A percentile compares a stretch with the other conserved stretches of the same genome.
Conservation (phyloP, 92 coral and sea anemone species). For the Umimayanthus chanpuru region DNA sequence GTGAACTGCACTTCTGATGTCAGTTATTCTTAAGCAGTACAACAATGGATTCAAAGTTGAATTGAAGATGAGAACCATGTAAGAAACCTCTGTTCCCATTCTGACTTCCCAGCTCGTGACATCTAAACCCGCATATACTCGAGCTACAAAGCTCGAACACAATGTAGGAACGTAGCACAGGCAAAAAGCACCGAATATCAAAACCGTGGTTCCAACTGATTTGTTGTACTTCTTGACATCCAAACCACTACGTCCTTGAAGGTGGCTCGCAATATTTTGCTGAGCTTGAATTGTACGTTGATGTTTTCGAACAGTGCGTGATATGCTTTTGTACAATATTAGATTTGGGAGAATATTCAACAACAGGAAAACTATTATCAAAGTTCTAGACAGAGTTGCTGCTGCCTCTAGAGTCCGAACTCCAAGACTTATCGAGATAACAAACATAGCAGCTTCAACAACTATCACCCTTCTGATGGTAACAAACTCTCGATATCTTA, state of each 20-base stretch:
- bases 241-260: neutral
- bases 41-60: too few relatives aligned
- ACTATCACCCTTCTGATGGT: neutral
- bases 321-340: neutral
- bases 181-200: neutral
- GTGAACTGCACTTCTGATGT: too few relatives aligned
- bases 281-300: neutral
- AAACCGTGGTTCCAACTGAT: neutral
- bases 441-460: neutral
- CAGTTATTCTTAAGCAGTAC: too few relatives aligned
- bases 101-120: too few relatives aligned
- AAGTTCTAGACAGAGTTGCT: neutral
- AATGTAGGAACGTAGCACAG: neutral
- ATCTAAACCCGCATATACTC: too few relatives aligned
- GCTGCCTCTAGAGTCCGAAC: neutral
- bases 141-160: too few relatives aligned
- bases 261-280: neutral
- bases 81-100: too few relatives aligned
- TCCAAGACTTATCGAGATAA: neutral
- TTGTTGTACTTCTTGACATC: slow-evolving; percentile 8
- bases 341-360: neutral
- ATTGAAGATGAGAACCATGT: too few relatives aligned
- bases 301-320: slow-evolving; percentile 19
- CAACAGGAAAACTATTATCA: neutral
- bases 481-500: neutral